Evolutionary conservation across 2,888 invertebrate species (phyloP), one percentile per base, ranked within the genome.

Genomic region (Dioctria linearis): DNA sequence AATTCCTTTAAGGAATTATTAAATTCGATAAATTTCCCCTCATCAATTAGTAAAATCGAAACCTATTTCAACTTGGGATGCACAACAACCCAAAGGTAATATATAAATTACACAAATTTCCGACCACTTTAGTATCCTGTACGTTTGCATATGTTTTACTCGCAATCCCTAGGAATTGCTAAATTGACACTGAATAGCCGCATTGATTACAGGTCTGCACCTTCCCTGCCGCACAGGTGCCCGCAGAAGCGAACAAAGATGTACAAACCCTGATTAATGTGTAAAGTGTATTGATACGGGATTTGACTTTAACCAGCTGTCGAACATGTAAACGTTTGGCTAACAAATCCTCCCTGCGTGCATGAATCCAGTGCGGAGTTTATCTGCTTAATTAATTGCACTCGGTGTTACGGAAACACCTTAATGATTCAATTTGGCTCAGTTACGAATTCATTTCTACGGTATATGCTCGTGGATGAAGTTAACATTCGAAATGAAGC

Each of bases 231-330:
- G 49, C 49, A 67, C 37, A 43, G 49, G 13, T 37, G 49, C 25
- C 25, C 67, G n/a, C 67, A 67, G 25, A 67, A 67, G 13, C 46
- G 43, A 25, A 49, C 37, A 67, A 49, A 67, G 67, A 43, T 67
- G 67, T 67, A 46, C 49, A 67, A 67, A 46, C 67, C 37, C 43
- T 49, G 67, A 49, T 67, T 67, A 67, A 67, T 67, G 67, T 67
- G 49, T 5, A 46, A 67, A 25, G 43, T 67, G 43, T 67, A 25
- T 43, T 67, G 49, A 67, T 67, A 46, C 37, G 67, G 49, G 25
- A 54, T 54, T 54, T 54, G 54, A 54, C 54, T 54, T 54, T 54
- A 54, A 54, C 54, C 54, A 54, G 54, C 54, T 54, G 54, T 11
- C 11, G 54, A 54, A 11, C 54, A 54, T 54, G 11, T 54, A 54